Base-by-base conservation (phyloP, 2,113 vertebrate species). In the Lontra canadensis region DNA sequence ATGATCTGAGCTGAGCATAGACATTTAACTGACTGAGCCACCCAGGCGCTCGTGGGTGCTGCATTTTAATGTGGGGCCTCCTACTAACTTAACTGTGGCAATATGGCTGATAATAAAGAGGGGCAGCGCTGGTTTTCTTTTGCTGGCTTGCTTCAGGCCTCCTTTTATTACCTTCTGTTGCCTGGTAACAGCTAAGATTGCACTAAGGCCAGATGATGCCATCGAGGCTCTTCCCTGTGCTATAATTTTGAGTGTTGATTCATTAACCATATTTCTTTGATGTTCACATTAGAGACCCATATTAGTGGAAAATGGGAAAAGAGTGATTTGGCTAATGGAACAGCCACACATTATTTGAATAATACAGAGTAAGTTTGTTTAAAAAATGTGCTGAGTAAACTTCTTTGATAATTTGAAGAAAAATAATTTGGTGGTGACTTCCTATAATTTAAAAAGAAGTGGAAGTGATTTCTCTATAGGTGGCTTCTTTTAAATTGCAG, bases 391-490 rank as follows among this genome's bases (percentile, higher is more conserved):
- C 65, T 93, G n/a, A 93, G 15, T 87, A 93, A 96, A 92, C 44
- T 59, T 92, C 55, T 88, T 42, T 82, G 31, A 42, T 76, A 90
- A 91, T 65, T 49, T 80, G n/a, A 73, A 73, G 78, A 94, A 90
- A 96, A 94, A 78, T 93, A 97, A 95, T 95, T 96, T 94, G 81
- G 3, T 83, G n/a, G 5, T 57, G 44, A 74, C 88, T 95, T 93
- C 44, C 52, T 92, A 39, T 55, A 83, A 92, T 90, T 91, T 94
- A 71, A 74, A 90, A 91, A 96, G 78, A 86, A 84, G 29, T 71
- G 7, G 21, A 94, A 86, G 52, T 86, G 52, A 96, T 94, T 97
- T 98, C 90, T 95, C 23, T 39, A 29, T 26, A 79, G 63, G 71
- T 47, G 21, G 13, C 11, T 61, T 88, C 31, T 92, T 96, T 93